Conservation (phyloP, 2,888 invertebrate genomes). For the Rosalia funebris region DNA sequence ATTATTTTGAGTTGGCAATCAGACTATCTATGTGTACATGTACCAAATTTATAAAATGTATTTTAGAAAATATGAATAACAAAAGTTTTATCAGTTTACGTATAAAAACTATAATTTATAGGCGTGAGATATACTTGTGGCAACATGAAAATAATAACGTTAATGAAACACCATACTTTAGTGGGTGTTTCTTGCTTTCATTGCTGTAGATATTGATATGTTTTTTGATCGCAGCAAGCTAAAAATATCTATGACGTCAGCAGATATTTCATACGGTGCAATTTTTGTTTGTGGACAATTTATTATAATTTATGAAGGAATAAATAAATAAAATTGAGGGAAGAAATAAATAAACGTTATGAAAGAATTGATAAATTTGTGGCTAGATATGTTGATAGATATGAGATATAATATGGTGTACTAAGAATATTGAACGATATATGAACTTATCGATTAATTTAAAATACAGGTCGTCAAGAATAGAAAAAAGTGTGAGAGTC, state of each 20-base stretch:
- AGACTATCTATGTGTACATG: constrained; percentile 19
- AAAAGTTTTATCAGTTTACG: constrained; percentile 16
- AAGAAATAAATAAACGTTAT: too few relatives aligned
- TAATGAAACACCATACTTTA: neutral
- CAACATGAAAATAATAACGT: neutral
- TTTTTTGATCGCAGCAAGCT: neutral
- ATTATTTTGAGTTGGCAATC: constrained; percentile 14
- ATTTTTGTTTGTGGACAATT: neutral
- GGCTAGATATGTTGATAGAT: too few relatives aligned
- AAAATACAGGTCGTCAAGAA: too few relatives aligned
- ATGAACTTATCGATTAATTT: too few relatives aligned
- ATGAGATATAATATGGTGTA: too few relatives aligned
- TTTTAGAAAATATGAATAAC: constrained; percentile 17
- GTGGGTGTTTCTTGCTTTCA: neutral
- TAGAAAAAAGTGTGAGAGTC: too few relatives aligned
- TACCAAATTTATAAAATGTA: constrained; percentile 18
- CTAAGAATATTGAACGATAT: too few relatives aligned
- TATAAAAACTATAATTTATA: neutral
- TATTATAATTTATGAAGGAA: neutral
- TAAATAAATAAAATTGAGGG: too few relatives aligned
- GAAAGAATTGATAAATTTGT: too few relatives aligned
- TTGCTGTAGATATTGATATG: neutral
- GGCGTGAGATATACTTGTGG: neutral
- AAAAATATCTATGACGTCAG: neutral
- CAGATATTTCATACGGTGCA: neutral